Evolutionary conservation across 2,113 vertebrate species (phyloP).

Genomic region (Ia io): DNA sequence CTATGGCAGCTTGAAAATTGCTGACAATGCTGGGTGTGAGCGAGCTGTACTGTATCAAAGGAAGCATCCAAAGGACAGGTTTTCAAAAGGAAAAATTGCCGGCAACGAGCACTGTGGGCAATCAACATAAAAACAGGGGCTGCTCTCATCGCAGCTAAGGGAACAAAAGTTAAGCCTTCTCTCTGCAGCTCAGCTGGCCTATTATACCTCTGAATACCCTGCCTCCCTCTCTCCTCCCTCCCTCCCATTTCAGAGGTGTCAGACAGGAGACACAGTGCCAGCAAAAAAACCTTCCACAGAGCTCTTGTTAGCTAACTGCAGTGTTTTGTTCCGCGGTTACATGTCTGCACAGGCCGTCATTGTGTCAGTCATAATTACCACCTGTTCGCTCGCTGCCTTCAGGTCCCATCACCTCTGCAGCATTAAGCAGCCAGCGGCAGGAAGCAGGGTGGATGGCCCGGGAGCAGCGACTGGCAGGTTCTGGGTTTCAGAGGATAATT

Average conservation of each 20-base stretch:
- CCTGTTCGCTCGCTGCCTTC: slow-evolving; percentile 83
- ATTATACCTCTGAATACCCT: slow-evolving; percentile 74
- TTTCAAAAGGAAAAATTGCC: slow-evolving; percentile 71
- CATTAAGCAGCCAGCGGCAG: slow-evolving; percentile 82
- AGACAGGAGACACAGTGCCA: slow-evolving; percentile 76
- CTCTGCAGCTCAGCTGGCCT: slow-evolving; percentile 74
- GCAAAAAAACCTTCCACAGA: slow-evolving; percentile 70
- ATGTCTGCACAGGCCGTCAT: slow-evolving; percentile 81
- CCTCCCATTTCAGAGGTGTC: slow-evolving; percentile 81
- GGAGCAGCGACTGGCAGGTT: slow-evolving; percentile 80
- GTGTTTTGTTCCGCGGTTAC: slow-evolving; percentile 80
- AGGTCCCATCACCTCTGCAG: slow-evolving; percentile 83
- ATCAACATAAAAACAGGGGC: slow-evolving; percentile 78
- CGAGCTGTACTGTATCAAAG: slow-evolving; percentile 26
- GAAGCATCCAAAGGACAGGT: slow-evolving; percentile 55
- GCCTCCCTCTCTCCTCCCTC: slow-evolving; percentile 35
- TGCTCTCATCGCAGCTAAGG: slow-evolving; percentile 70
- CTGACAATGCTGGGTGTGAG: slow-evolving; percentile 9
- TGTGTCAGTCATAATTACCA: slow-evolving; percentile 88
- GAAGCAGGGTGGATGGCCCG: slow-evolving; percentile 77
- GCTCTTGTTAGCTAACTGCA: slow-evolving; percentile 82
- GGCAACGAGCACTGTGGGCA: slow-evolving; percentile 66
- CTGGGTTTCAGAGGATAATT: slow-evolving; percentile 80
- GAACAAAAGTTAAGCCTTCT: slow-evolving; percentile 76
- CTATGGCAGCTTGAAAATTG: slow-evolving; percentile 43